Conservation (phyloP, 1,140 invertebrate genomes). For the Steinernema feltiae region DNA sequence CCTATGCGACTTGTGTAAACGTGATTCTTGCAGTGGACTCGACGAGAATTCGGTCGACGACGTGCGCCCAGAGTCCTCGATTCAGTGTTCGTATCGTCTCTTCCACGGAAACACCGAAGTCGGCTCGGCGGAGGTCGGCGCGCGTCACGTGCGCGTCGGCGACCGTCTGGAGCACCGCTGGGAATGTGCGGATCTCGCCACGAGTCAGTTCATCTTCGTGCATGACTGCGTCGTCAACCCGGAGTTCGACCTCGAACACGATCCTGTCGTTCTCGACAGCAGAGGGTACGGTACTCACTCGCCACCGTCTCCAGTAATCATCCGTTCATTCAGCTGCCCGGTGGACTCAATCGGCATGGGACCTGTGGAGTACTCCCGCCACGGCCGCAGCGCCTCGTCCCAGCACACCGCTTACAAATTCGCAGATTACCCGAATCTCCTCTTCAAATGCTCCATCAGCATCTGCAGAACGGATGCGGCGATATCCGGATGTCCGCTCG, state of each 20-base stretch:
- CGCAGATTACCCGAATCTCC: slow-evolving; percentile 28
- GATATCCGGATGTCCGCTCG: not conserved
- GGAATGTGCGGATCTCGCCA: slow-evolving; percentile 5
- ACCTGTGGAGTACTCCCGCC: not conserved
- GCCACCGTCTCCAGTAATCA: not conserved
- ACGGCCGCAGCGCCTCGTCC: slow-evolving; percentile 14
- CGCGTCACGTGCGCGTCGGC: slow-evolving; percentile 11
- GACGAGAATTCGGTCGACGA: not conserved
- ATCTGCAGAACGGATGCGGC: not conserved
- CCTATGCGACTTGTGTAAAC: not conserved
- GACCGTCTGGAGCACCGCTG: slow-evolving; percentile 22
- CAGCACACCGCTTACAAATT: slow-evolving; percentile 24
- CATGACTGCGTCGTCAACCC: not conserved
- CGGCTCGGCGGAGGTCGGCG: not conserved
- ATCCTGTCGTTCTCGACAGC: not conserved
- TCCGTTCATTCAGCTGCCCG: not conserved
- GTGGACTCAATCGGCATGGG: not conserved
- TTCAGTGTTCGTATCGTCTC: not conserved
- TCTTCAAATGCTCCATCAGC: slow-evolving; percentile 26
- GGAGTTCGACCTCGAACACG: not conserved
- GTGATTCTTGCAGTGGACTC: not conserved
- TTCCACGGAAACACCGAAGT: not conserved
- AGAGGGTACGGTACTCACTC: not conserved
- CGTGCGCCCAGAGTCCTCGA: not conserved
- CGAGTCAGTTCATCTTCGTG: slow-evolving; percentile 18